Base-by-base conservation (phyloP, 1,140 invertebrate genomes). In the Parasteatoda tepidariorum region DNA sequence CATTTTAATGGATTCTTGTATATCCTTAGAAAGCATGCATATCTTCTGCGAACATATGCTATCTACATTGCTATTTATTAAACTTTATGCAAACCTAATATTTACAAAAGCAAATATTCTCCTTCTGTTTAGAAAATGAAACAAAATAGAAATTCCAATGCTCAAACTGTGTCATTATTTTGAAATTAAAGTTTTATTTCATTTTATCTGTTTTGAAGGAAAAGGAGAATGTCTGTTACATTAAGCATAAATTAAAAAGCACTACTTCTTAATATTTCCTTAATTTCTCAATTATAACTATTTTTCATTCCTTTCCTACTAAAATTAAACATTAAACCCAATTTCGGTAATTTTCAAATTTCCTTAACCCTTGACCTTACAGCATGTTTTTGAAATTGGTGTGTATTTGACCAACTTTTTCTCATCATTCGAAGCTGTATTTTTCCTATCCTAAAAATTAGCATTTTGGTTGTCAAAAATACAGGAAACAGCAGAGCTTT, bases 381-480 rank as follows among this genome's bases (percentile, higher is more conserved):
- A 79, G 76, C 76, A 79, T 79, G 76, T 79, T 76, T 61, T 79
- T 79, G 28, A 59, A 54, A 15, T 33, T 24, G 66, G 15, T 78
- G 61, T 62, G 62, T 78, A 24, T 78, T n/a, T 79, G 48, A 79
- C 76, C 64, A 79, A 79, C 76, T 64, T 79, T 79, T 31, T n/a
- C 30, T 38, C 34, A 26, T 75, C 28, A 22, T 18, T 62, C 22
- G 33, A 55, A 31, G 38, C 24, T 68, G 22, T 48, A 18, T 48
- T 48, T 24, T 24, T 48, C 66, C 66, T 48, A 48, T 66, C 38
- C 66, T 33, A 9, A 2, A 48, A 48, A 48, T 48, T 48, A 38
- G 31, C 31, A 66, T 28, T 62, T 18, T 31, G 9, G 34, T 6
- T 67, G 64, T 22, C 18, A 67, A 48, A 13, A 4, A 13, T 48